Percentiles rank a stretch among this genome's conserved stretches.
Evolutionary conservation across 2,797 vertebrate genomes (phyloP).

Genomic region (Rhabdophis nuchalis): DNA sequence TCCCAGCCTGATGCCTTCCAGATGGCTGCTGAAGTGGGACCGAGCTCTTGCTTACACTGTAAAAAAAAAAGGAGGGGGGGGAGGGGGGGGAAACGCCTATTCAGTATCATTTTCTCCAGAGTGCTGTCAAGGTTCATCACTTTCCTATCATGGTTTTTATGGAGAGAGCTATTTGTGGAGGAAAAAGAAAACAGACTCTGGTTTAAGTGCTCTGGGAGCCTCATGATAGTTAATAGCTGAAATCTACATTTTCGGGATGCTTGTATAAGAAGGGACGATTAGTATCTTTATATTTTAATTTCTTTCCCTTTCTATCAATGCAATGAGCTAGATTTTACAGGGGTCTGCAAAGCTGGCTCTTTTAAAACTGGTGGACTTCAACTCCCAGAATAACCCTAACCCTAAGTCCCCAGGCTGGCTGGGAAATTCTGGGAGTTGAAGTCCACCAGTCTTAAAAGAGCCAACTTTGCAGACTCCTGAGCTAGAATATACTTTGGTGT

Average conservation of each 20-base stretch:
- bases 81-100: neutral
- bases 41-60: neutral
- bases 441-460: too few relatives aligned
- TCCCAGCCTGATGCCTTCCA: neutral
- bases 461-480: too few relatives aligned
- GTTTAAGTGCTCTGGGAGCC: neutral
- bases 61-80: too few relatives aligned
- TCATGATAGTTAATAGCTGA: neutral
- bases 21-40: neutral
- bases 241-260: neutral
- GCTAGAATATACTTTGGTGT: neutral
- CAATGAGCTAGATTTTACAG: neutral
- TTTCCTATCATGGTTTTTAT: conserved; percentile 9
- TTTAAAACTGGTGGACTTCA: too few relatives aligned
- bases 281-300: neutral
- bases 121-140: conserved; percentile 17
- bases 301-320: neutral
- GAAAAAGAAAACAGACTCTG: neutral
- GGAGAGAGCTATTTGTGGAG: neutral
- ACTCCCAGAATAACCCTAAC: too few relatives aligned
- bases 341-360: too few relatives aligned
- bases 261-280: neutral
- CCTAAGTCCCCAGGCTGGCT: too few relatives aligned
- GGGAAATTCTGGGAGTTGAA: too few relatives aligned
- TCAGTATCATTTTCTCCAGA: neutral